Conservation (phyloP, 92 coral and sea anemone species). For the Zoanthus solanderi region DNA sequence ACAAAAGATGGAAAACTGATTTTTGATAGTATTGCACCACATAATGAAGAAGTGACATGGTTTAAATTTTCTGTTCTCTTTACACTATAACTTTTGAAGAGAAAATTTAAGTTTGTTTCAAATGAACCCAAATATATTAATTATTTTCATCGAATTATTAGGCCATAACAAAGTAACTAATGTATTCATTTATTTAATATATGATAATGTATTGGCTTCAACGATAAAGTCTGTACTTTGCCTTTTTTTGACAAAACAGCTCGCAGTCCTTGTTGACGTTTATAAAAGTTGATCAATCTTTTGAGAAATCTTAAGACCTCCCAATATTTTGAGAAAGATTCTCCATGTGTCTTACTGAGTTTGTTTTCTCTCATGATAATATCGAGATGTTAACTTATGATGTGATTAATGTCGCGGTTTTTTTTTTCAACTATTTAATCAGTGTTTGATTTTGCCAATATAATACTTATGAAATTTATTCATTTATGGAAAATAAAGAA, state of each 20-base stretch:
- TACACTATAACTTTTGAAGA: background rate
- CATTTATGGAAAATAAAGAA: background rate
- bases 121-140: background rate
- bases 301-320: slow-evolving; percentile 12
- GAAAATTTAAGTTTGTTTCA: background rate
- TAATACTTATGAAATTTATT: background rate
- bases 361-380: background rate
- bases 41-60: background rate
- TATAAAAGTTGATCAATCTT: background rate
- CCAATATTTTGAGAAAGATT: slow-evolving; percentile 19
- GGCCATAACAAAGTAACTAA: background rate
- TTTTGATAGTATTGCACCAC: background rate
- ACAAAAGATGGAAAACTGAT: background rate
- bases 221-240: background rate
- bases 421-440: background rate
- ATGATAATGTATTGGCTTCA: no score
- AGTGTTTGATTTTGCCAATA: background rate
- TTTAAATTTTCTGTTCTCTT: background rate
- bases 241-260: background rate
- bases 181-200: background rate
- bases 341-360: background rate
- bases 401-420: background rate
- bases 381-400: no score
- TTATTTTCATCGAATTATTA: background rate
- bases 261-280: background rate